Evolutionary conservation across 2,888 invertebrate species (phyloP), one percentile per base, ranked within the genome.

Genomic region (Hermodice carunculata): DNA sequence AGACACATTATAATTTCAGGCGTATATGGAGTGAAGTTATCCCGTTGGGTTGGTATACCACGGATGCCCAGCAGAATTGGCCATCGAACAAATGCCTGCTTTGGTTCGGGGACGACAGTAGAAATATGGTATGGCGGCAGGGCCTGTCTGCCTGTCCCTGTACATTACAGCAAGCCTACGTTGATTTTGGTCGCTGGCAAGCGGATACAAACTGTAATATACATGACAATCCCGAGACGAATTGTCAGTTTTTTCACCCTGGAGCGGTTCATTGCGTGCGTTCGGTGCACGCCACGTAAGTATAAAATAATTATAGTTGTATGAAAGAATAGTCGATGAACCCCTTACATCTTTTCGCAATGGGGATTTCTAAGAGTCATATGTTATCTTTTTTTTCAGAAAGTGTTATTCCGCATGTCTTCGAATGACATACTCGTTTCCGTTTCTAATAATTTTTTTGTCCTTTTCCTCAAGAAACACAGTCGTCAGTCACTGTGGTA

Each of bases 181-280:
- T 92, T 57, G 98, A 99, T 84, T 94, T 95, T 85, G 98, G 98
- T 4, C 90, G 96, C 22, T 98, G 91, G 84, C 90, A 95, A 86
- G 95, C 98, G 0, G 79, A 81, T 53, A 61, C 73, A 3, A 72
- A 76, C 4, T 84, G 84, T 64, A 75, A 76, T 66, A 63, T 79
- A 48, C 96, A 96, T 86, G 85, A 86, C 17, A 91, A 91, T 37
- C 59, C 78, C 76, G 2, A 79, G 78, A 76, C 76, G 72, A 78
- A 81, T 71, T 83, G 85, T 80, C 96, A 96, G 81, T 90, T 91
- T 83, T 94, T 94, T 78, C 95, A 98, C 83, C 91, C 91, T 83
- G 94, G 94, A 37, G 95, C 96, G 44, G 88, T 93, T 32, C 98
- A 98, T 85, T 99, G 98, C 82, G 95, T 98, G 31, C 91, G 93